These are phyloP conservation scores for Drosophila mauritiana DNA, from an alignment of 1,140 invertebrate genomes.

Conservation along the genomic window DNA sequence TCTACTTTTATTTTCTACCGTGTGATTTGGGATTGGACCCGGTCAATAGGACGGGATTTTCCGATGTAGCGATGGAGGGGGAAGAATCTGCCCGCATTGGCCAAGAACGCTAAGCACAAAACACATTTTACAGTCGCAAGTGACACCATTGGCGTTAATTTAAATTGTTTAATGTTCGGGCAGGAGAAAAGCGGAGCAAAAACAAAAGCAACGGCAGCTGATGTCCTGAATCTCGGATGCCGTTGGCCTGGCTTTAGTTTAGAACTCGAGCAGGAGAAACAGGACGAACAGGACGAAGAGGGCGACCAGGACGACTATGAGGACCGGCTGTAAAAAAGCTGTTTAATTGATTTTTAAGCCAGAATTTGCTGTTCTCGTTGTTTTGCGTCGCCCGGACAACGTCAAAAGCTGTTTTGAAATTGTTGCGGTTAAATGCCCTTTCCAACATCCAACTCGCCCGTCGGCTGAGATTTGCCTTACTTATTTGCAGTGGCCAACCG, in stretches of 20 bases:
- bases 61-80: not conserved
- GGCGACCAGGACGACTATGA: constrained; percentile 1
- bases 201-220: constrained; percentile 43
- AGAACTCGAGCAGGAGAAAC: not conserved
- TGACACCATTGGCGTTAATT: constrained; percentile 84
- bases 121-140: constrained; percentile 83
- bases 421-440: constrained; percentile 60
- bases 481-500: constrained; percentile 70
- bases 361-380: constrained; percentile 75
- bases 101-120: constrained; percentile 74
- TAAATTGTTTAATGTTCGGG: constrained; percentile 82
- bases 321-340: constrained; percentile 68
- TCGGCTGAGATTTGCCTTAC: constrained; percentile 56
- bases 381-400: constrained; percentile 70
- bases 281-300: constrained; percentile 1
- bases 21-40: constrained; percentile 8
- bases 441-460: not conserved
- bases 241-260: constrained; percentile 60
- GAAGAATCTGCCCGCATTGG: constrained; percentile 56
- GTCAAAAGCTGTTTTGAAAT: constrained; percentile 81
- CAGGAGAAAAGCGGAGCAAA: constrained; percentile 26
- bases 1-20: not conserved
- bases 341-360: constrained; percentile 84
- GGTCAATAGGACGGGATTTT: constrained; percentile 39
- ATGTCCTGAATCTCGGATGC: constrained; percentile 65